Evolutionary conservation across 2,888 invertebrate species (phyloP), one percentile per base, ranked within the genome.

Genomic region (Xiphydria camelus): DNA sequence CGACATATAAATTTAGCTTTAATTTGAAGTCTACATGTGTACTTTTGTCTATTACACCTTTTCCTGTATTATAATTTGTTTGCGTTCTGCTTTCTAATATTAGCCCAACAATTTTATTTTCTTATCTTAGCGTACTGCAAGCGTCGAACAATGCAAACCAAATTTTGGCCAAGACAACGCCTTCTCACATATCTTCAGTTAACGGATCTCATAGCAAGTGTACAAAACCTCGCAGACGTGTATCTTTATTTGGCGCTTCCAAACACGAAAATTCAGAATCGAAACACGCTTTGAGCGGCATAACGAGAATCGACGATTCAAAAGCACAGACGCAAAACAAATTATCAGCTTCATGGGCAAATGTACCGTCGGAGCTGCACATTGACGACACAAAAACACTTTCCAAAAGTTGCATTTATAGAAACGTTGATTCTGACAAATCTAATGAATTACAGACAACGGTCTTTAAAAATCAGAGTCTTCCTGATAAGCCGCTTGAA

Each of bases 71-170:
- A 7, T 6, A 7, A 23, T 23, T 23, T 7, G 6, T 23, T 23
- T 34, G 10, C n/a, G 10, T 34, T 46, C 40, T 40, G 33, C 34
- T 45, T 40, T 45, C 6, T 22, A 33, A 25, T 34, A 4, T 40
- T 33, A 9, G 34, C 32, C 23, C 34, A 21, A 43, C 20, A 18
- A 38, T 44, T 45, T 45, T 17, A 15, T 42, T 36, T 41, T 23
- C 31, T 40, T 40, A 45, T 15, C 45, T 19, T 26, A 45, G 45
- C 34, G 25, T 40, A 23, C 45, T 18, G 22, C 45, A 45, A 22
- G 26, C 31, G 20, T 44, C 45, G 6, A 32, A 34, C 34, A 34
- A 40, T 45, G 33, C 34, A 19, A 32, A 23, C 33, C 32, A 33
- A 42, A 12, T 29, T 26, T 10, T 29, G 4, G 23, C 26, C 9